Conservation (phyloP, 2,797 vertebrate genomes). For the Rhinogobio ventralis region DNA sequence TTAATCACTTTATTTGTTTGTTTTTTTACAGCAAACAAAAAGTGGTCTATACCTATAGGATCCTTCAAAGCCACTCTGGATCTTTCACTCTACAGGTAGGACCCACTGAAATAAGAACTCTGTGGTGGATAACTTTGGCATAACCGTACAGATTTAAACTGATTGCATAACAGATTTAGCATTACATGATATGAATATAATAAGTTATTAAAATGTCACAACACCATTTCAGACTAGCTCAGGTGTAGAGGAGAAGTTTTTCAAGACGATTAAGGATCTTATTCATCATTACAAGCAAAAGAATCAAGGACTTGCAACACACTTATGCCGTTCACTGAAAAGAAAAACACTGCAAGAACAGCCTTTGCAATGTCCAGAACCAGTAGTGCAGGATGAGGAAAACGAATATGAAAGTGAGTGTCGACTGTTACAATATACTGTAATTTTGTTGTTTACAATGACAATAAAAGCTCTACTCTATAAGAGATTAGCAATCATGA, state of each 20-base stretch:
- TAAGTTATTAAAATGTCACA: neutral
- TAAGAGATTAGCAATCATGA: neutral
- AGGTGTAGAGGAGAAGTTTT: conserved; percentile 59
- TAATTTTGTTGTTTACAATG: no score
- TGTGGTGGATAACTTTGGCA: neutral
- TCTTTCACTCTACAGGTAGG: conserved; percentile 73
- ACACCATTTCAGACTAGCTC: conserved; percentile 55
- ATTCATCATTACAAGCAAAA: conserved; percentile 69
- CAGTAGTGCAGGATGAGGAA: neutral
- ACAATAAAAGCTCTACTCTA: no score
- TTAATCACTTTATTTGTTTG: neutral
- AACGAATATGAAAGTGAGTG: conserved; percentile 70
- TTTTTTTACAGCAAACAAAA: conserved; percentile 71
- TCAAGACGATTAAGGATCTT: conserved; percentile 71
- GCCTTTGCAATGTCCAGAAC: neutral
- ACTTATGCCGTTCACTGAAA: conserved; percentile 64
- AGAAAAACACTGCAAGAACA: conserved; percentile 59
- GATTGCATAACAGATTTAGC: neutral
- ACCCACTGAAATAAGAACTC: neutral
- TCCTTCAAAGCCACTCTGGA: conserved; percentile 68
- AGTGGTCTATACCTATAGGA: conserved; percentile 77
- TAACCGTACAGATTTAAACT: neutral
- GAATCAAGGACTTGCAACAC: conserved; percentile 70
- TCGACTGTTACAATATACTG: neutral
- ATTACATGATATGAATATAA: neutral